Base-by-base conservation (phyloP, 2,888 invertebrate species). In the Ophraella communa region DNA sequence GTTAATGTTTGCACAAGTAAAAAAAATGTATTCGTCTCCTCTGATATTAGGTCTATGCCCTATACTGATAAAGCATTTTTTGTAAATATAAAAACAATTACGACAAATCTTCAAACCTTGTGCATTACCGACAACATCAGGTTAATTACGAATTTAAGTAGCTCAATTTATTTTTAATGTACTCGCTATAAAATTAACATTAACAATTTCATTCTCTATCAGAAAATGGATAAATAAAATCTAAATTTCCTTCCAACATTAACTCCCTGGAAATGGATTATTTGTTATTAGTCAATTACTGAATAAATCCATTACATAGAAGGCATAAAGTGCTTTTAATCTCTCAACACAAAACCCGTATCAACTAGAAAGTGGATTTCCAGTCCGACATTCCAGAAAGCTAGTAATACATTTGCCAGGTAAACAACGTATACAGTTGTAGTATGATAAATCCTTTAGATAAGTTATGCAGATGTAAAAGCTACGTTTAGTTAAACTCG, bases 211-310 rank as follows among this genome's bases (percentile, higher is more conserved):
- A 14, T 5, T 14, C 14, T 17, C 2, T 39, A 1, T 45, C 21
- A 21, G 45, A 1, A 20, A 21, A 21, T 21, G 20, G 4, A 20
- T 4, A 21, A 4, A 21, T 45, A 45, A 20, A 45, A 45, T 45
- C 44, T 20, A 18, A 44, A 44, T 44, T 18, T 45, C 21, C 45
- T 20, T 21, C 2, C 45, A n/a, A n/a, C n/a, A n/a, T n/a, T 21
- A 45, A 4, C 1, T 14, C 39, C n/a, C 45, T 45, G 4, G 20
- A 10, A 45, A 21, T 11, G 20, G 45, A 21, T 45, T 21, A 45
- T 45, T 45, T 45, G 4, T 45, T 45, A 21, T 45, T 45, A 45
- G 45, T 20, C 45, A 45, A 45, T 45, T 45, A 45, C 45, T 21
- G 21, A 20, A 45, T 21, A 11, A 45, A 45, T 45, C 45, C 20